Evolutionary conservation across 2,888 invertebrate genomes (phyloP).

Genomic region (Synergus umbraculus): DNA sequence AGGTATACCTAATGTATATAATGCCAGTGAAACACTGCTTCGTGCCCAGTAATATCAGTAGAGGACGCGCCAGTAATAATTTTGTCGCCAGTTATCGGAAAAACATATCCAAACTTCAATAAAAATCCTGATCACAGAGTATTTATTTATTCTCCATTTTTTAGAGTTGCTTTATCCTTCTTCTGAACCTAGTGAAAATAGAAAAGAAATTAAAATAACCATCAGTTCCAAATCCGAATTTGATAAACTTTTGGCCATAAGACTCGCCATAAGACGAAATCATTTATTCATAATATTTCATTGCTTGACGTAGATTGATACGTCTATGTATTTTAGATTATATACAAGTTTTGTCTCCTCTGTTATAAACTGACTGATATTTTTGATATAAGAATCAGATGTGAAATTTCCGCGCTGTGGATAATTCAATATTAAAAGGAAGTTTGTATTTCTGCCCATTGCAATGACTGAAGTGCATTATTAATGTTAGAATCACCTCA

Average conservation of each 20-base stretch:
- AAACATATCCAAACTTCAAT: conserved; percentile 4
- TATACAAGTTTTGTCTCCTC: background rate
- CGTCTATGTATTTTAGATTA: background rate
- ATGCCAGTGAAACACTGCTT: conserved; percentile 15
- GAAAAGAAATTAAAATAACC: no score
- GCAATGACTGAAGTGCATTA: conserved; percentile 13
- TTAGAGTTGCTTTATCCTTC: background rate
- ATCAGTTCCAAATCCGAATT: no score
- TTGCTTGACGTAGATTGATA: background rate
- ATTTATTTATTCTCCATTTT: no score
- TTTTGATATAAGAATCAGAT: background rate
- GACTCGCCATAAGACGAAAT: background rate
- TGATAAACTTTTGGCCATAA: no score
- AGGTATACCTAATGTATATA: conserved; percentile 19
- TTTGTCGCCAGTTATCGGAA: conserved; percentile 6
- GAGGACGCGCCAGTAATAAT: conserved; percentile 24
- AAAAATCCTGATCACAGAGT: background rate
- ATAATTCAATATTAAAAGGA: conserved; percentile 1
- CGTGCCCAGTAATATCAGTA: conserved; percentile 7
- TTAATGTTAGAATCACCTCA: conserved; percentile 22
- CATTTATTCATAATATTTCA: background rate
- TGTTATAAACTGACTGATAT: background rate
- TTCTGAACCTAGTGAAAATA: background rate
- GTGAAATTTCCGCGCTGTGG: background rate
- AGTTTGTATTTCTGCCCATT: conserved; percentile 19